Percentiles rank a stretch among this genome's conserved stretches.
phyloP scores from a whole-genome alignment of 2,888 invertebrate species.

The Beris morrisii region DNA sequence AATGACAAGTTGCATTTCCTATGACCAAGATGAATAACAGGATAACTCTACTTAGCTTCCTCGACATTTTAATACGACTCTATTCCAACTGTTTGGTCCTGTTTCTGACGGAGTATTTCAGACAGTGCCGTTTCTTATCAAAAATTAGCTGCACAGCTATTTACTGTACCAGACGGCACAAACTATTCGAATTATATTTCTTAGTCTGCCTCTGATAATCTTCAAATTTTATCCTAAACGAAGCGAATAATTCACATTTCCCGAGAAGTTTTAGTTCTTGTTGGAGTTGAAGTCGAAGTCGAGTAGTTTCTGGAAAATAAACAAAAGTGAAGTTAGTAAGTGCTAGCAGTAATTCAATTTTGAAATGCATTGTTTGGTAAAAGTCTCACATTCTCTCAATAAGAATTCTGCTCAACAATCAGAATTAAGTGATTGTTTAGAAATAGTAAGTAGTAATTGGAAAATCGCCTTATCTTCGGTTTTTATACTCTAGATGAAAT shows the following conservation, averaged over 20 bases:
- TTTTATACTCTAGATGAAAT: no score
- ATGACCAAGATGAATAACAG: constrained; percentile 33
- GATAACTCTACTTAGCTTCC: constrained; percentile 23
- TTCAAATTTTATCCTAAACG: neutral
- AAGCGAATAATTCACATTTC: constrained; percentile 50
- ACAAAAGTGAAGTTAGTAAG: neutral
- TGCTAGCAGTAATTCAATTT: neutral
- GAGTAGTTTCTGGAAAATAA: constrained; percentile 22
- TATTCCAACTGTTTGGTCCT: neutral
- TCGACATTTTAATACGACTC: constrained; percentile 29
- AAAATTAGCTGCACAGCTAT: no score
- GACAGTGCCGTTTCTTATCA: neutral
- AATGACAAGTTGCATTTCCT: constrained; percentile 28
- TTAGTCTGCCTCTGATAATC: no score
- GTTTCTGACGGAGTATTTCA: constrained; percentile 14
- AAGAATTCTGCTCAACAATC: no score
- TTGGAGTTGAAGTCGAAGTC: neutral
- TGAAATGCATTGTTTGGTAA: no score
- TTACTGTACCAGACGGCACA: no score
- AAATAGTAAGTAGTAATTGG: no score
- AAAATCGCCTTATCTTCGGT: no score
- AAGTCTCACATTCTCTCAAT: no score
- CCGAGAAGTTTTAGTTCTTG: constrained; percentile 38
- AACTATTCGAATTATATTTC: no score
- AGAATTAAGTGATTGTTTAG: no score